Conservation (phyloP, 2,113 vertebrate species). For the Hippoglossus stenolepis region DNA sequence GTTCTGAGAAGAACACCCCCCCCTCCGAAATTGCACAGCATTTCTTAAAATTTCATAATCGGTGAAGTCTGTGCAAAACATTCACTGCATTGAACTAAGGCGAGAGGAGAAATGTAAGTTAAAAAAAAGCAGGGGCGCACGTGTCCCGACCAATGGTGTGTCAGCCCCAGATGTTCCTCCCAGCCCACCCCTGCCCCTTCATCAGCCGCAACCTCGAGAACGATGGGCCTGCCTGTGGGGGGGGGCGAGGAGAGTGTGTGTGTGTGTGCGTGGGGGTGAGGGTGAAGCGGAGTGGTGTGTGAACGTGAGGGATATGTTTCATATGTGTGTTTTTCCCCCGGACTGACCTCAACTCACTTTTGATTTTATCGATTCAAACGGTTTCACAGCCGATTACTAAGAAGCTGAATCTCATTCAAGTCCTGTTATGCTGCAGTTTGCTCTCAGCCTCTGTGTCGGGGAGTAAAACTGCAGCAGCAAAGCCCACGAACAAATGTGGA, state of each 20-base stretch:
- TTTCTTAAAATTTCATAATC: background rate
- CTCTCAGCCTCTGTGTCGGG: background rate
- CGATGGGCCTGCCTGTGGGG: background rate
- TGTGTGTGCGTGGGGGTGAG: background rate
- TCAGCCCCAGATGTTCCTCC: slow-evolving; percentile 49
- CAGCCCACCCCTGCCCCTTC: slow-evolving; percentile 13
- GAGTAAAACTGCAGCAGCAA: background rate
- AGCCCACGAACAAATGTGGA: background rate
- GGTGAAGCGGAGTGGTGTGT: background rate
- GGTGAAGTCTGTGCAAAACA: background rate
- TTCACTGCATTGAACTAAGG: background rate
- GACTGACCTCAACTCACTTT: background rate
- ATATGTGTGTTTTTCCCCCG: background rate
- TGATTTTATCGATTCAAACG: background rate
- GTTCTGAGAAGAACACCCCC: background rate
- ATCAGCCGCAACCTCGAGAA: background rate
- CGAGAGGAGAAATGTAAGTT: background rate
- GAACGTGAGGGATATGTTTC: background rate
- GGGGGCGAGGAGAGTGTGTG: background rate
- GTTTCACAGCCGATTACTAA: background rate
- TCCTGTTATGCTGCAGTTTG: background rate
- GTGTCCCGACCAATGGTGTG: slow-evolving; percentile 31
- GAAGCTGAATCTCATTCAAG: background rate
- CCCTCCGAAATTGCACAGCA: background rate
- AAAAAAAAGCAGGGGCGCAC: slow-evolving; percentile 20